Evolutionary conservation across 2,113 vertebrate species (phyloP), one percentile per base, ranked within the genome.

Genomic region (Xyliphius kryptos): DNA sequence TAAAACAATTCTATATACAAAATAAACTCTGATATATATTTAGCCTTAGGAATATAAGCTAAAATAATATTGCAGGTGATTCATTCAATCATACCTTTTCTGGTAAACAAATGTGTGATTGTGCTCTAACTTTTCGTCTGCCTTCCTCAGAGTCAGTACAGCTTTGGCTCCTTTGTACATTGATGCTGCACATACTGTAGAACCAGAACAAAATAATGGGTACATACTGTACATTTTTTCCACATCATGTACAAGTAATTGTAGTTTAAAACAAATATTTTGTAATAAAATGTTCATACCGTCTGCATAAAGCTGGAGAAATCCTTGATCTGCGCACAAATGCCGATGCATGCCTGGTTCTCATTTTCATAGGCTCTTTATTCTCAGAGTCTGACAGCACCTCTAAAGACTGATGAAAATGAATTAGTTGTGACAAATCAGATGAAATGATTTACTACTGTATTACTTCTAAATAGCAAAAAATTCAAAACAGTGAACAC

Each of bases 371-470:
- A 0, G 95, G 95, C 72, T 97, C 92, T 70, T 98, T 93, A 0
- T 97, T 98, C 84, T 98, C 94, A 0, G 94, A 95, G 77, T 98
- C 93, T 0, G 95, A 98, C 76, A 93, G 85, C 40, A 86, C 76
- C 1, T 77, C 80, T 76, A 78, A 66, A 56, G 63, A 44, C 72
- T 74, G 56, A 44, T 53, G 61, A 46, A 52, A n/a, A n/a, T n/a
- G n/a, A 6, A 53, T n/a, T n/a, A n/a, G n/a, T n/a, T n/a, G n/a
- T n/a, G n/a, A n/a, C n/a, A n/a, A n/a, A n/a, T n/a, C n/a, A n/a
- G n/a, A n/a, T n/a, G n/a, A n/a, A n/a, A n/a, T n/a, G n/a, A n/a
- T n/a, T n/a, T n/a, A n/a, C n/a, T n/a, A n/a, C n/a, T n/a, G n/a
- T n/a, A n/a, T n/a, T n/a, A n/a, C n/a, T n/a, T n/a, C n/a, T n/a